These are phyloP conservation scores for Gadus macrocephalus DNA, from an alignment of 2,113 vertebrate genomes.

Conservation along the genomic window DNA sequence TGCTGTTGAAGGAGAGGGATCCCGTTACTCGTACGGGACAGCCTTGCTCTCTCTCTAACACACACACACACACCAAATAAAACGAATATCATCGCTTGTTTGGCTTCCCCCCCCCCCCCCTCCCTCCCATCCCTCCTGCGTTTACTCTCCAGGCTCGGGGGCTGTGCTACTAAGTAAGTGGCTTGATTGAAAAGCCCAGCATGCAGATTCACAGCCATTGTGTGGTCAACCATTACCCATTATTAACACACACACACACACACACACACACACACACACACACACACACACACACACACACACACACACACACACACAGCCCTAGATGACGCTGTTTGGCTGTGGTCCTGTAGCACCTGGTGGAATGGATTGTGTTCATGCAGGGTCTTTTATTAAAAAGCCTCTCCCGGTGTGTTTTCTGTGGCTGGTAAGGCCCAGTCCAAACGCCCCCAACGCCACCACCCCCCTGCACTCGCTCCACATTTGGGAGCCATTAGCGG, in stretches of 20 bases:
- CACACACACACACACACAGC: constrained; percentile 43
- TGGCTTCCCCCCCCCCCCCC: constrained; percentile 49
- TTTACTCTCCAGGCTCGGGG: constrained; percentile 45
- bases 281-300: constrained; percentile 54
- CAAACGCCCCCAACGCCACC: neutral
- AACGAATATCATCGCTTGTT: constrained; percentile 17
- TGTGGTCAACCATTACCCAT: constrained; percentile 43
- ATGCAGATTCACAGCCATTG: constrained; percentile 46
- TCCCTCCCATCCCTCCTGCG: constrained; percentile 32
- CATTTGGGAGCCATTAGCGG: constrained; percentile 74
- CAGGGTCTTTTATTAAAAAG: constrained; percentile 73
- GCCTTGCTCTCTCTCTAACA: constrained; percentile 22
- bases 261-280: constrained; percentile 45
- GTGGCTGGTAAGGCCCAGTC: constrained; percentile 19
- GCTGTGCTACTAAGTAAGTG: constrained; percentile 35
- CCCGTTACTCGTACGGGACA: constrained; percentile 49
- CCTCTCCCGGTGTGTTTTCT: constrained; percentile 53
- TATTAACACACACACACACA: constrained; percentile 44
- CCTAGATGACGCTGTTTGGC: constrained; percentile 48
- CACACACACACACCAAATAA: neutral
- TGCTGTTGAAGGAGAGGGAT: constrained; percentile 42
- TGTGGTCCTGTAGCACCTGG: constrained; percentile 41
- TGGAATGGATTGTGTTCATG: constrained; percentile 64
- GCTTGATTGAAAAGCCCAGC: constrained; percentile 58
- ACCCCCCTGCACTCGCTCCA: constrained; percentile 46